These are phyloP conservation scores for Vespertilio murinus DNA, from an alignment of 2,797 vertebrate genomes.

Conservation along the genomic window DNA sequence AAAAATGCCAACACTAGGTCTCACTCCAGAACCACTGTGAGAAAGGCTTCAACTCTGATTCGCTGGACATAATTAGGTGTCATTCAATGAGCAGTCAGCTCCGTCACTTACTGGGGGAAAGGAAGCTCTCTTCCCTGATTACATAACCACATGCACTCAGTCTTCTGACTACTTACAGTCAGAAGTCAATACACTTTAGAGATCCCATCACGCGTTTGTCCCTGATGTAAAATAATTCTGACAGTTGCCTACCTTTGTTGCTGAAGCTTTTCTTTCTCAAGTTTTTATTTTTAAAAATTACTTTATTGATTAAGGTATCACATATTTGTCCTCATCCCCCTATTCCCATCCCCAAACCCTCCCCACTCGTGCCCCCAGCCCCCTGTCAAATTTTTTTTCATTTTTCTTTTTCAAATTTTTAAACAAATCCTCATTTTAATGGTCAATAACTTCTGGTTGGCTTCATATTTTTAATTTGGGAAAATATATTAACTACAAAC, in stretches of 20 bases:
- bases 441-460: background rate
- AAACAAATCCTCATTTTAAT: background rate
- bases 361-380: too few species aligned
- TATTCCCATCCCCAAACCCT: too few species aligned
- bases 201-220: background rate
- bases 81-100: background rate
- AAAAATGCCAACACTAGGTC: background rate
- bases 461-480: background rate
- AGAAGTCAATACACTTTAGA: background rate
- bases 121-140: background rate
- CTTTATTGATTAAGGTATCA: too few species aligned
- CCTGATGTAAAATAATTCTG: background rate
- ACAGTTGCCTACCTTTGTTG: constrained; percentile 2
- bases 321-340: too few species aligned
- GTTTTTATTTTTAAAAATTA: too few species aligned
- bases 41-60: background rate
- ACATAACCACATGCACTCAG: background rate
- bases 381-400: too few species aligned
- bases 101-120: background rate
- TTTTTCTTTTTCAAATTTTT: too few species aligned
- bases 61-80: background rate
- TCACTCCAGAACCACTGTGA: background rate
- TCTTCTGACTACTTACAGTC: background rate
- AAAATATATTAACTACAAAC: background rate
- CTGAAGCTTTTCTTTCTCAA: background rate